A percentile compares a stretch with the other conserved stretches of the same genome.
phyloP scores from a whole-genome alignment of 2,888 invertebrate genomes.

The Pyrrhosoma nymphula region DNA sequence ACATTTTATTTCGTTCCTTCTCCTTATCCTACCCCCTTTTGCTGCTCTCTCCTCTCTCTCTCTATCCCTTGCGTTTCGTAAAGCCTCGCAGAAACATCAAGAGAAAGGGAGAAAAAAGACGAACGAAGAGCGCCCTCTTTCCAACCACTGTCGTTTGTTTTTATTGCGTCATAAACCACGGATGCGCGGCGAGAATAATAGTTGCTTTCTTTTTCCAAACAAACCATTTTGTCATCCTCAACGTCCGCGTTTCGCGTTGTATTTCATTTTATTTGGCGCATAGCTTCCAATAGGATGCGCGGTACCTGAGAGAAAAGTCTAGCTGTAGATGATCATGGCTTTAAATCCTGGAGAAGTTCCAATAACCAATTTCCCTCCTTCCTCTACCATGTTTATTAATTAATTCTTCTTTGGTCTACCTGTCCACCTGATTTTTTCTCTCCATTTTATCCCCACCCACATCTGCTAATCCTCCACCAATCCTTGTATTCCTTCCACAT shows the following conservation, averaged over 20 bases:
- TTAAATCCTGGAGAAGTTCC: too few relatives aligned
- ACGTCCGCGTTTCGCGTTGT: neutral
- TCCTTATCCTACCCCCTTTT: neutral
- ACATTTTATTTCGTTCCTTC: neutral
- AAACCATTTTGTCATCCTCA: neutral
- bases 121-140: neutral
- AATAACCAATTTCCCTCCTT: too few relatives aligned
- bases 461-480: too few relatives aligned
- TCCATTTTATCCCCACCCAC: too few relatives aligned
- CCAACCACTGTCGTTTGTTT: neutral
- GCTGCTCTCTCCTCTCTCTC: neutral
- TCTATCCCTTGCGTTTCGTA: neutral
- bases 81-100: neutral
- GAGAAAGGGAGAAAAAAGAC: neutral
- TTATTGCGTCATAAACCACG: slow-evolving; percentile 46
- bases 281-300: neutral
- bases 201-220: neutral
- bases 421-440: too few relatives aligned
- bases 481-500: too few relatives aligned
- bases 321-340: too few relatives aligned
- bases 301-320: too few relatives aligned
- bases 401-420: too few relatives aligned
- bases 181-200: neutral
- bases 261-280: neutral
- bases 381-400: too few relatives aligned